phyloP scores from a whole-genome alignment of 2,888 invertebrate species.

The Sclerodermus sp. region DNA sequence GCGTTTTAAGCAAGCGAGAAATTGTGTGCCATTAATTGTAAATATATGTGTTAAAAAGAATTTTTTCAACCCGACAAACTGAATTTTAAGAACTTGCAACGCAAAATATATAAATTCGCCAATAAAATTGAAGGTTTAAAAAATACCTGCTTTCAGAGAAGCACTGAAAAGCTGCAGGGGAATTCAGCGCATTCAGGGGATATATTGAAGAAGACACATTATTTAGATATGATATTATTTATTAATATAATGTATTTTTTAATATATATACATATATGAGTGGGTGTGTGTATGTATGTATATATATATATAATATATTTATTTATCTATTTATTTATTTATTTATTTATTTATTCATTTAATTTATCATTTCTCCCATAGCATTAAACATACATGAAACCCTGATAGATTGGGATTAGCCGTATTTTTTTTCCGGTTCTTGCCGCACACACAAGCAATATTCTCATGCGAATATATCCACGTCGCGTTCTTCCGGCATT shows the following conservation, averaged over 20 bases:
- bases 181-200: no score
- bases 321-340: slow-evolving; percentile 32
- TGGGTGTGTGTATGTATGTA: slow-evolving; percentile 31
- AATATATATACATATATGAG: slow-evolving; percentile 48
- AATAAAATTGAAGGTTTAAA: not conserved
- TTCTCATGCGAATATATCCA: not conserved
- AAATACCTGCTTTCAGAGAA: no score
- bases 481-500: not conserved
- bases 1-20: no score
- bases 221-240: slow-evolving; percentile 48
- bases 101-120: no score
- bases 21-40: no score
- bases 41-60: no score
- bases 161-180: no score
- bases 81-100: no score
- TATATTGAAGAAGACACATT: not conserved
- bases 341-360: slow-evolving; percentile 24
- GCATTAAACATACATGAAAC: slow-evolving; percentile 48
- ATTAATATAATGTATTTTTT: slow-evolving; percentile 52
- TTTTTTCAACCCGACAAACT: no score
- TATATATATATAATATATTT: slow-evolving; percentile 28
- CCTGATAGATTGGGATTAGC: slow-evolving; percentile 52
- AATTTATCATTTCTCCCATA: slow-evolving; percentile 34
- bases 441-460: slow-evolving; percentile 1
- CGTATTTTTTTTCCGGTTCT: slow-evolving; percentile 16